A percentile compares a stretch with the other conserved stretches of the same genome.
phyloP scores from a whole-genome alignment of 2,113 vertebrate genomes.

The Chlamydotis undulata region DNA sequence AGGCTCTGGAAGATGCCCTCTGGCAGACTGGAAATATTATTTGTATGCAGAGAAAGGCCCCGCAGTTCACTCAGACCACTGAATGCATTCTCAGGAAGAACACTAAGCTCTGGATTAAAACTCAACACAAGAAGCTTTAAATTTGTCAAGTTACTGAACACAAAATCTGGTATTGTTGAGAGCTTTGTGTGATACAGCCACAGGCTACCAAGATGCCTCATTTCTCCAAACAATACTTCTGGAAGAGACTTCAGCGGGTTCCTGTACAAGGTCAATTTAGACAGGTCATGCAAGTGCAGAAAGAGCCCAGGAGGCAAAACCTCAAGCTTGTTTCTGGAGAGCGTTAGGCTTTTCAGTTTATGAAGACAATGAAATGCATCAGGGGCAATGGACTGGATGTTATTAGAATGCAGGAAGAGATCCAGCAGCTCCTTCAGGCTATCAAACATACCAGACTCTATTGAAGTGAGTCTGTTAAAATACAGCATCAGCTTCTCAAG shows the following conservation, averaged over 20 bases:
- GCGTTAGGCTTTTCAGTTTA: slow-evolving; percentile 71
- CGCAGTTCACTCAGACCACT: slow-evolving; percentile 77
- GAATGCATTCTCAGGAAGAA: slow-evolving; percentile 80
- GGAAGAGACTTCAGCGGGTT: slow-evolving; percentile 85
- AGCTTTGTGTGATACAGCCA: slow-evolving; percentile 83
- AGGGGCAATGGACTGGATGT: slow-evolving; percentile 73
- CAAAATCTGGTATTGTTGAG: slow-evolving; percentile 79
- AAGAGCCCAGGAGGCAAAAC: slow-evolving; percentile 80
- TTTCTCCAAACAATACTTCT: slow-evolving; percentile 83
- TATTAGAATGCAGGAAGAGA: slow-evolving; percentile 80
- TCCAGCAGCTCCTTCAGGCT: slow-evolving; percentile 74
- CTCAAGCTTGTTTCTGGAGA: slow-evolving; percentile 81
- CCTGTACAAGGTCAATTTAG: slow-evolving; percentile 78
- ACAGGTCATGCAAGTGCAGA: slow-evolving; percentile 76
- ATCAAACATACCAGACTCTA: slow-evolving; percentile 77
- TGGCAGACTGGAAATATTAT: slow-evolving; percentile 75
- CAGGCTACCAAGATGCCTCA: slow-evolving; percentile 78
- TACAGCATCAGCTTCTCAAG: slow-evolving; percentile 77
- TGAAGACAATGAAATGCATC: slow-evolving; percentile 77
- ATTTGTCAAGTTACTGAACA: slow-evolving; percentile 86
- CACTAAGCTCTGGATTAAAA: slow-evolving; percentile 72
- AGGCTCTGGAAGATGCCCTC: slow-evolving; percentile 79
- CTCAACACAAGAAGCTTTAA: slow-evolving; percentile 77
- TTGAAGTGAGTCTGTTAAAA: slow-evolving; percentile 75
- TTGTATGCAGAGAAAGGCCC: slow-evolving; percentile 78